Base-by-base conservation (phyloP, 2,888 invertebrate genomes). In the Protonemura montana region DNA sequence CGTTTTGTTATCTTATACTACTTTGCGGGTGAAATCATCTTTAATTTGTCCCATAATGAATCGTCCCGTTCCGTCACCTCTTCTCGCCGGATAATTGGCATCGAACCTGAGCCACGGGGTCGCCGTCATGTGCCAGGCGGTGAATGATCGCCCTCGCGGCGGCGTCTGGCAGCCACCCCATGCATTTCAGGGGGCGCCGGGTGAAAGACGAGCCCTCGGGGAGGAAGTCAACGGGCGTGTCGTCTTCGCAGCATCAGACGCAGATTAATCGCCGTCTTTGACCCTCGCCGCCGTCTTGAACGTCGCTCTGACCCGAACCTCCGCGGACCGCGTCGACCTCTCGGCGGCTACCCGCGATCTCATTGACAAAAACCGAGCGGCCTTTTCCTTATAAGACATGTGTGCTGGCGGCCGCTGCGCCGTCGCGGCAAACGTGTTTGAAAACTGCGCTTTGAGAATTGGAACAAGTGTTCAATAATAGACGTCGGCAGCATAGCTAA, bases 321-420 rank as follows among this genome's bases (percentile, higher is more conserved):
- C 59, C 21, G 16, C 21, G 7, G 2, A 21, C 7, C 59, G 16
- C 21, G 59, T 13, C 1, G 16, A 59, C 59, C 59, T 10, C 13
- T 59, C 59, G 59, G 13, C 41, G 6, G 59, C 59, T 59, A 59
- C 59, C 59, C 59, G n/a, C n/a, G n/a, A n/a, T 59, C 59, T 35
- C 59, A 59, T 59, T 59, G 59, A 59, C 59, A 59, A 59, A 59
- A 59, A 59, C 59, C 21, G n/a, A n/a, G n/a, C n/a, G n/a, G 59
- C 59, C 59, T 59, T 21, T 21, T 10, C 59, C 59, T 59, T 59
- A 59, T 21, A 59, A 59, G 59, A 59, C 59, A 59, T 59, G 59
- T 59, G 59, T 59, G 59, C 35, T 3, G 10, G 35, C 35, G 3
- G 35, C 35, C 35, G 35, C 35, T n/a, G n/a, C 35, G 35, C 35